Evolutionary conservation across 2,797 vertebrate genomes (phyloP), one percentile per base, ranked within the genome.

Genomic region (Holocentrus rufus): DNA sequence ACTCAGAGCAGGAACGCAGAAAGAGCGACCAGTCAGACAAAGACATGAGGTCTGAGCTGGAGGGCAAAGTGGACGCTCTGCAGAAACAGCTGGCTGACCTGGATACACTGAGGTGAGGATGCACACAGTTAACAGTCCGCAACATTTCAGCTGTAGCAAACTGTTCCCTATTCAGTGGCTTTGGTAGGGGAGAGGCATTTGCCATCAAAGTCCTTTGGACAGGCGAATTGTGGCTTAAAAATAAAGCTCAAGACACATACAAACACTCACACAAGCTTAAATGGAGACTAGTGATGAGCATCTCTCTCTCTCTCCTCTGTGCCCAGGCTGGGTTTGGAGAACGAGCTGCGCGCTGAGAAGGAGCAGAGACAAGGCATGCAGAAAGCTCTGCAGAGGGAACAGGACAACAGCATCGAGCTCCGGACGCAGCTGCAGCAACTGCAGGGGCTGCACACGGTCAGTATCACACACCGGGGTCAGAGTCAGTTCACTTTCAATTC

Each of bases 341-440:
- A 92, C 14, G 96, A 98, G 62, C 85, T 98, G 88, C 94, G 95
- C 59, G 87, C 87, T 2, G 97, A 99, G 93, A 96, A 95, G 88
- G 96, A 98, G 64, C 94, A 98, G 84, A 94, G 97, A 49, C 97
- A 98, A 71, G 91, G 84, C 64, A 90, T 99, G 80, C 97, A 98
- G 85, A 95, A 88, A 80, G 93, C 95, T 65, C 88, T 99, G 0
- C 96, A 96, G 84, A 92, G 90, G 23, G 96, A 99, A 80, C 96
- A 95, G 79, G 97, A 99, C 85, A 94, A 95, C 79, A 94, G 95
- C 36, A 3, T 84, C 0, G 94, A 98, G 80, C 94, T 99, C 46
- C 95, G 93, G 87, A 95, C 95, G 27, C 96, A 98, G 88, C 85
- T 99, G 65, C 96, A 98, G 31, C 97, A 99, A 88, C 95, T 97